phyloP scores from a whole-genome alignment of 1,140 invertebrate species.

The Melanaphis sacchari region DNA sequence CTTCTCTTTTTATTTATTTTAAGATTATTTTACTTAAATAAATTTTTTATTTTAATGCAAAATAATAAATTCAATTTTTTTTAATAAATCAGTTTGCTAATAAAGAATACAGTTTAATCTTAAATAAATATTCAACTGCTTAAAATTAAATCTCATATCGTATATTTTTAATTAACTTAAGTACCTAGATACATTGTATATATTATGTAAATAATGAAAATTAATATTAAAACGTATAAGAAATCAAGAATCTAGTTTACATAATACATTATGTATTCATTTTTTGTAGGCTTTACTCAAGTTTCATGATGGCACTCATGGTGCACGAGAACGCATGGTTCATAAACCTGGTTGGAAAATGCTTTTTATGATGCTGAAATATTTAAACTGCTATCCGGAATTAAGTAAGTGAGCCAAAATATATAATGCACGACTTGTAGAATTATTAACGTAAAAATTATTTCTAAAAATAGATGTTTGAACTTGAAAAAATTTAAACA shows the following conservation, averaged over 20 bases:
- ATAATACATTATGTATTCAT: background rate
- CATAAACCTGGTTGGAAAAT: constrained; percentile 54
- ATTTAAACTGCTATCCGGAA: constrained; percentile 50
- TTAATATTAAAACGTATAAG: background rate
- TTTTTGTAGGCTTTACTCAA: constrained; percentile 46
- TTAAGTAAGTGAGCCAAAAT: constrained; percentile 39
- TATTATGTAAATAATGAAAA: background rate
- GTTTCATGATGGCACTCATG: constrained; percentile 35
- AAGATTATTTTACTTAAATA: too few species aligned
- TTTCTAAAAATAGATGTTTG: background rate
- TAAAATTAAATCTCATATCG: background rate
- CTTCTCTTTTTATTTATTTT: too few species aligned
- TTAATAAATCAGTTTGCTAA: background rate
- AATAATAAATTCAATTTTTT: too few species aligned
- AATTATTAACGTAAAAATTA: background rate
- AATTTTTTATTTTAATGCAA: too few species aligned
- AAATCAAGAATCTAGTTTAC: background rate
- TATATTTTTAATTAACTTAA: background rate
- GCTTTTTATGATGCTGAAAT: constrained; percentile 54
- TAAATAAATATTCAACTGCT: too few species aligned
- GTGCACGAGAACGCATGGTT: constrained; percentile 45
- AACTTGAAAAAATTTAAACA: background rate
- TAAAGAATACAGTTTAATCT: too few species aligned
- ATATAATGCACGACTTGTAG: background rate
- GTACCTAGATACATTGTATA: background rate